Evolutionary conservation across 1,140 invertebrate species (phyloP), one percentile per base, ranked within the genome.

Genomic region (Trachymyrmex cornetzi): DNA sequence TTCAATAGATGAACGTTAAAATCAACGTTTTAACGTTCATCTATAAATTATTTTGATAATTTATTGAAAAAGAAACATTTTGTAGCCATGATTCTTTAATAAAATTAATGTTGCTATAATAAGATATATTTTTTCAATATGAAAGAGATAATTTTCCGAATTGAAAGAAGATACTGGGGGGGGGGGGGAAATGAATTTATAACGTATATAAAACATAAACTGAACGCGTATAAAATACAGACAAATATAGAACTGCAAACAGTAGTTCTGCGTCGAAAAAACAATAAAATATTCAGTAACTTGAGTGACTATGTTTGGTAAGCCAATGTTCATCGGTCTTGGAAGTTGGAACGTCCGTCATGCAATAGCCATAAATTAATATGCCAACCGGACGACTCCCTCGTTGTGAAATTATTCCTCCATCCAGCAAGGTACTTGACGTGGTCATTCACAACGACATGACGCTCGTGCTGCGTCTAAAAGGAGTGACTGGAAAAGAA

Each of bases 341-440:
- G 53, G 48, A 50, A 74, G 55, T 77, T 86, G 61, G 34, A 50
- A 79, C 72, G 77, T 79, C 64, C 80, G 82, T 91, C 91, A 84
- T 89, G 89, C 87, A 82, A 89, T 87, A 74, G 61, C 63, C 87
- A 66, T 87, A 84, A 92, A 92, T 92, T 92, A 90, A 92, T 91
- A 86, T 85, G 85, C 82, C 80, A 66, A 84, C 69, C 85, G 64
- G 75, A 72, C 85, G 61, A 75, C 85, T 85, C 85, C 81, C 88
- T 87, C 87, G 77, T 84, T 85, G 87, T n/a, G 55, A 91, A 88
- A 92, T 92, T 85, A 92, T 91, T 90, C 72, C 85, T 85, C 50
- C 77, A 55, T 75, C 34, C 72, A 48, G 50, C 50, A 22, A 77
- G 71, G 57, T 69, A 69, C 53, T 77, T 86, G 81, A 85, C 82